Conservation (phyloP, 2,113 vertebrate genomes). For the Coptodon rendalli region DNA sequence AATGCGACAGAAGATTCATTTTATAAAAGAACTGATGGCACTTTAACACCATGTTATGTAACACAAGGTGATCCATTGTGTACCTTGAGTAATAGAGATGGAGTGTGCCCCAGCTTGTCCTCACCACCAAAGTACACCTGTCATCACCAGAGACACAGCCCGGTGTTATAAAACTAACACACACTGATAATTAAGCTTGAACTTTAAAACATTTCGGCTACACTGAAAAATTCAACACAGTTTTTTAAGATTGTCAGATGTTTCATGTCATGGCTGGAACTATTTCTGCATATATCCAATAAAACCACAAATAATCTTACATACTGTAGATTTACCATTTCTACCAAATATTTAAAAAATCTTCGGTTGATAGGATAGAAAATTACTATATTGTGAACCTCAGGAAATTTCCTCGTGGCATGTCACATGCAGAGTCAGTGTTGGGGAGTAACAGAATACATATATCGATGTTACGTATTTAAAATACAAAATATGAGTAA, state of each 20-base stretch:
- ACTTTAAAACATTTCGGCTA: not conserved
- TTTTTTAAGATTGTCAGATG: not conserved
- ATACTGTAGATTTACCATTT: not conserved
- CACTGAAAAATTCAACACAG: rapidly evolving
- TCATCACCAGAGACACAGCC: not conserved
- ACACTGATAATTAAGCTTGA: not conserved
- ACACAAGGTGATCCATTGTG: not conserved
- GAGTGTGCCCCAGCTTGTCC: not conserved
- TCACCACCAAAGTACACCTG: not conserved
- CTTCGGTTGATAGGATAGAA: not conserved
- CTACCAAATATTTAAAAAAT: too few species aligned
- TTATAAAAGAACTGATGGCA: not conserved
- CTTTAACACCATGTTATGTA: not conserved
- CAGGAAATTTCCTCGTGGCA: not conserved
- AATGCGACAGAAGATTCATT: not conserved
- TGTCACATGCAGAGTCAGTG: not conserved
- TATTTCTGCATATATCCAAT: not conserved
- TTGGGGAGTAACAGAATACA: not conserved
- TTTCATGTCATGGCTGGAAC: not conserved
- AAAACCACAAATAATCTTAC: not conserved
- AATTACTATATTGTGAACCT: not conserved
- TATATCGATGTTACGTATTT: not conserved
- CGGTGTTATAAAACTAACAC: not conserved
- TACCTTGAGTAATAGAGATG: not conserved
- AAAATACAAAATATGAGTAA: not conserved